phyloP scores from a whole-genome alignment of 2,888 invertebrate species.

The Flexamia atlantica region DNA sequence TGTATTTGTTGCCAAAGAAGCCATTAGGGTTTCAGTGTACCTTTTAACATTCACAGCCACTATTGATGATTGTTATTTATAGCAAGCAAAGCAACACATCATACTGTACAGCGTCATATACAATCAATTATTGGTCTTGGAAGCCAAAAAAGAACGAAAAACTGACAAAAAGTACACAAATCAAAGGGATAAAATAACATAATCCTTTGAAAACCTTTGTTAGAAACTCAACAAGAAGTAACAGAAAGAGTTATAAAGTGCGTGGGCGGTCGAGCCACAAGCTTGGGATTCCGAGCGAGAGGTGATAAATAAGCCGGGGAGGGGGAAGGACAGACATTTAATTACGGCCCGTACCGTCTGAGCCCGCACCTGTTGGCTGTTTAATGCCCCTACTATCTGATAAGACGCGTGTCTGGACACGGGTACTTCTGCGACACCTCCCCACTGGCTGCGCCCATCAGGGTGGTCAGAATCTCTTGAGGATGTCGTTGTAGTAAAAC shows the following conservation, averaged over 20 bases:
- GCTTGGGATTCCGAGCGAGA: constrained; percentile 21
- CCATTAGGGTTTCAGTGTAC: too few species aligned
- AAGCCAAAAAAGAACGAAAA: too few species aligned
- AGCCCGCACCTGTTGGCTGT: constrained; percentile 22
- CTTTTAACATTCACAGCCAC: too few species aligned
- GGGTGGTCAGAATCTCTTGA: neutral
- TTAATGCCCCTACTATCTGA: neutral
- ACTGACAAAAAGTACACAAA: too few species aligned
- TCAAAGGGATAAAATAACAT: too few species aligned
- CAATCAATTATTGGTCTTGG: too few species aligned
- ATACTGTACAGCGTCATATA: too few species aligned
- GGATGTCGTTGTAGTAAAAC: too few species aligned
- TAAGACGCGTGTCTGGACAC: constrained; percentile 1
- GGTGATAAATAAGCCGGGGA: constrained; percentile 29
- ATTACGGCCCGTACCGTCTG: constrained; percentile 4
- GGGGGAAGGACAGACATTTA: constrained; percentile 25
- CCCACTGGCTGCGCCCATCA: neutral
- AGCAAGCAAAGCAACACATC: too few species aligned
- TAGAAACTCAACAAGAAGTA: constrained; percentile 30
- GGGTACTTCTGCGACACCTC: neutral
- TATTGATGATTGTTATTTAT: too few species aligned
- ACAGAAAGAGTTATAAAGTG: constrained; percentile 36
- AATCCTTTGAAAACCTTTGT: neutral
- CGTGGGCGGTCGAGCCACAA: constrained; percentile 38
- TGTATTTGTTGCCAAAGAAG: too few species aligned